Evolutionary conservation across 2,797 vertebrate genomes (phyloP).

Genomic region (Sandelia bainsii): DNA sequence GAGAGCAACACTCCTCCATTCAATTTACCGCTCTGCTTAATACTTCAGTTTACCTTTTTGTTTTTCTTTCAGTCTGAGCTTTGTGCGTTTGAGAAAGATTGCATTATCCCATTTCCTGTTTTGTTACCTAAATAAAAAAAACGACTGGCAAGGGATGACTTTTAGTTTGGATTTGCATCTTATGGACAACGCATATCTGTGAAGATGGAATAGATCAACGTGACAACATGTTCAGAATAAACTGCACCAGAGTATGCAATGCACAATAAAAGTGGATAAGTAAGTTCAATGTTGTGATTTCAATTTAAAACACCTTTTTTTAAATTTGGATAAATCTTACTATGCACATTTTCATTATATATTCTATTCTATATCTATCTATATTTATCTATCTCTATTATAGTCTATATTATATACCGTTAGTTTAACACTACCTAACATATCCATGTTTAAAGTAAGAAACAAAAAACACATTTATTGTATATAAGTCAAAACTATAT

Average conservation of each 20-base stretch:
- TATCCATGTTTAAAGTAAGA: no score
- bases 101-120: slow-evolving; percentile 32
- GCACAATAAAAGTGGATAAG: background rate
- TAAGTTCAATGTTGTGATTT: no score
- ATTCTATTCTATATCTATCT: no score
- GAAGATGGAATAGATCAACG: slow-evolving; percentile 1
- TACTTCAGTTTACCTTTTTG: slow-evolving; percentile 30
- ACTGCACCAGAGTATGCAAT: background rate
- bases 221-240: background rate
- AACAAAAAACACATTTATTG: background rate
- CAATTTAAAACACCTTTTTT: no score
- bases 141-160: slow-evolving; percentile 16
- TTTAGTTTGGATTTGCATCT: slow-evolving; percentile 27
- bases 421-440: no score
- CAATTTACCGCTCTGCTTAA: slow-evolving; percentile 61
- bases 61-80: slow-evolving; percentile 4
- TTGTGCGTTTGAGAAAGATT: slow-evolving; percentile 35
- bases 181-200: background rate
- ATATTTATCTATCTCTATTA: no score
- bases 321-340: no score
- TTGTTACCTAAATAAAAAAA: slow-evolving; percentile 25
- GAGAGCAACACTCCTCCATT: slow-evolving; percentile 43
- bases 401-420: no score
- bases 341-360: no score
- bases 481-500: background rate